phyloP scores from a whole-genome alignment of 2,888 invertebrate genomes.

The Coelinius sp. region DNA sequence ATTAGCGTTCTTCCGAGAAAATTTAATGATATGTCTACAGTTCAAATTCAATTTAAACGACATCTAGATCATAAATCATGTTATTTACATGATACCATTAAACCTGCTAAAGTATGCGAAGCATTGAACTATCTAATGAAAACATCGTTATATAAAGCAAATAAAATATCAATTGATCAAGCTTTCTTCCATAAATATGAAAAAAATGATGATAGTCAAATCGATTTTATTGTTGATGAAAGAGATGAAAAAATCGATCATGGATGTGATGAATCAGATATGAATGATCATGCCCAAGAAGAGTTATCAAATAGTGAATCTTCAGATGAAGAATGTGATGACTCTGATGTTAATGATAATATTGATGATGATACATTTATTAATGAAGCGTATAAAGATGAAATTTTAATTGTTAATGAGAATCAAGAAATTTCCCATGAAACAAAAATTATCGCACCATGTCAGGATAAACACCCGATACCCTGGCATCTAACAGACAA shows the following conservation, averaged over 20 bases:
- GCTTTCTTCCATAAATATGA: slow-evolving; percentile 38
- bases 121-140: slow-evolving; percentile 35
- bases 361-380: not conserved
- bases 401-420: slow-evolving; percentile 47
- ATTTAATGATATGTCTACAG: slow-evolving; percentile 50
- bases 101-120: slow-evolving; percentile 41
- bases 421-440: slow-evolving; percentile 39
- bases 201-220: slow-evolving; percentile 18
- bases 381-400: slow-evolving; percentile 35
- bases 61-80: slow-evolving; percentile 50
- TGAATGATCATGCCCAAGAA: too few relatives aligned
- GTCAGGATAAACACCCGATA: slow-evolving; percentile 51
- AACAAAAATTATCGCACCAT: slow-evolving; percentile 52
- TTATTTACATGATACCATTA: slow-evolving; percentile 56
- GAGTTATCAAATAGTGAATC: too few relatives aligned
- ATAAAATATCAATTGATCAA: slow-evolving; percentile 33
- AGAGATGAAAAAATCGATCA: not conserved
- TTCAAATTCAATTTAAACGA: slow-evolving; percentile 56
- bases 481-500: slow-evolving; percentile 49
- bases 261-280: too few relatives aligned
- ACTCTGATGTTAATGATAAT: too few relatives aligned
- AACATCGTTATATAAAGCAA: slow-evolving; percentile 34
- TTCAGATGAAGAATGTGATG: too few relatives aligned
- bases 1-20: slow-evolving; percentile 38
- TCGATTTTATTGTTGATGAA: slow-evolving; percentile 36